Conservation (phyloP, 2,797 vertebrate genomes). For the Danio albolineatus region DNA sequence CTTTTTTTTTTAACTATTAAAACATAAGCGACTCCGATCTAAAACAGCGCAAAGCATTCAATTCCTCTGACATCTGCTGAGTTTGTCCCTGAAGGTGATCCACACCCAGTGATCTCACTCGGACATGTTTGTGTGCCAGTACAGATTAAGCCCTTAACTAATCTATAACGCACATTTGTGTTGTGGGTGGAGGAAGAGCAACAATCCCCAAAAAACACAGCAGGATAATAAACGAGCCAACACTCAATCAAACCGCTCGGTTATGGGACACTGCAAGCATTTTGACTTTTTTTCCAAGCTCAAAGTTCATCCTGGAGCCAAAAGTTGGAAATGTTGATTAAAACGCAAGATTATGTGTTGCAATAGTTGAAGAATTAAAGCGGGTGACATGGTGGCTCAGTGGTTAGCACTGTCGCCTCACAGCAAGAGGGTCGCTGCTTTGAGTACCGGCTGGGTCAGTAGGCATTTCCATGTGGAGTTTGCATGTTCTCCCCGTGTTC, state of each 20-base stretch:
- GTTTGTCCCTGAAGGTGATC: conserved; percentile 39
- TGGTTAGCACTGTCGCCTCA: too few relatives aligned
- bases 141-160: conserved; percentile 28
- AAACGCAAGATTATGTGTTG: too few relatives aligned
- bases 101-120: conserved; percentile 35
- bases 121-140: conserved; percentile 19
- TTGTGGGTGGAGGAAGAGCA: background rate
- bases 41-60: conserved; percentile 52
- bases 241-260: background rate
- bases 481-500: too few relatives aligned
- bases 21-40: conserved; percentile 28
- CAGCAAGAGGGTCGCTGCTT: too few relatives aligned
- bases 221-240: conserved; percentile 12
- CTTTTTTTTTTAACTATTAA: background rate
- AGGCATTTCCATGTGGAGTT: too few relatives aligned
- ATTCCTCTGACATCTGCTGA: conserved; percentile 59
- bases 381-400: too few relatives aligned
- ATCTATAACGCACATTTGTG: conserved; percentile 13
- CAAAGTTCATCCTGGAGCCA: too few relatives aligned
- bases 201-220: conserved; percentile 8
- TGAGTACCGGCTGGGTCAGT: too few relatives aligned
- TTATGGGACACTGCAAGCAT: background rate
- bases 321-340: too few relatives aligned
- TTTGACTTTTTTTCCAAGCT: too few relatives aligned
- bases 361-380: too few relatives aligned